Evolutionary conservation across 2,888 invertebrate genomes (phyloP), one percentile per base, ranked within the genome.

Genomic region (Eulithis testata): DNA sequence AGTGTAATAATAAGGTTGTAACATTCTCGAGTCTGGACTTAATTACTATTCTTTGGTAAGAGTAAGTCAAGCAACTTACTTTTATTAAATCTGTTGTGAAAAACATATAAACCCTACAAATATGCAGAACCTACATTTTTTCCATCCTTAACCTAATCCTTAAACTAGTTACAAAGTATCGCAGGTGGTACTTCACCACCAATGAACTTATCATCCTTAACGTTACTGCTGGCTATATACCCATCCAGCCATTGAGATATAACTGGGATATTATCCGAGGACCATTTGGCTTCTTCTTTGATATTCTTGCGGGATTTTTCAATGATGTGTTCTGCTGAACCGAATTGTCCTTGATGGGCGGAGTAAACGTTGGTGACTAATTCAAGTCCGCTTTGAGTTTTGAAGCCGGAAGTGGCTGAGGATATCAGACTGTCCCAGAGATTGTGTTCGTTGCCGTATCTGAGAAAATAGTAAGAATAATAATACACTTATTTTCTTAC

Each of bases 381-480:
- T 68, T 96, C 95, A 11, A 96, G 90, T 0, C 96, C 97, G 74
- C 95, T 95, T 78, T 96, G 94, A 0, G 96, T 97, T 55, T 96
- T 96, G 84, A 97, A 97, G 2, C 95, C 94, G 0, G 96, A 95
- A 0, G 96, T 96, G 0, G 97, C 96, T 5, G 96, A 95, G 40
- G 95, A 95, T 49, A 97, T 95, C 7, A 97, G 88, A 76, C 94
- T 95, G 76, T 96, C 96, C 97, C 97, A 97, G 3, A 97, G 87
- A 77, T 96, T 95, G 36, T 66, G 66, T 14, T 59, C 54, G 27
- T 45, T 62, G n/a, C 94, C 93, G 76, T 95, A 96, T 80, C 96
- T 96, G 79, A 36, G 47, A 56, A 84, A 50, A 9, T 52, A 2
- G 11, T 21, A 31, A 31, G 4, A 31, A 31, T 4, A 31, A 31